A percentile compares a stretch with the other conserved stretches of the same genome.
These are phyloP conservation scores for Mylabris phalerata DNA, from an alignment of 1,140 invertebrate genomes.

Conservation along the genomic window DNA sequence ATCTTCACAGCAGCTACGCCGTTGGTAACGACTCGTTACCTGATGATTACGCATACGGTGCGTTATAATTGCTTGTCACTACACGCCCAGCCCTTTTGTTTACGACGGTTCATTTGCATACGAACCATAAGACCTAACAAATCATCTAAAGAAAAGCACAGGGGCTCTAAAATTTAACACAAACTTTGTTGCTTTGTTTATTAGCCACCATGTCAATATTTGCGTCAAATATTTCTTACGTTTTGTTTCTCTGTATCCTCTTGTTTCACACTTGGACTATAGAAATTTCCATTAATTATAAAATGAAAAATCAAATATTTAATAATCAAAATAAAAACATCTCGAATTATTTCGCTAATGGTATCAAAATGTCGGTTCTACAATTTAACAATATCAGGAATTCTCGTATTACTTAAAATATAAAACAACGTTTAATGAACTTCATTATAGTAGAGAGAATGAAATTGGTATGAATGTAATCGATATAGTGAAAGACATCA, in stretches of 20 bases:
- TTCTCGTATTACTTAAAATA: conserved; percentile 10
- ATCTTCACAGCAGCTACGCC: too few relatives aligned
- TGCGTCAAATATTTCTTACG: neutral
- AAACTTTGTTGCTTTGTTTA: conserved; percentile 13
- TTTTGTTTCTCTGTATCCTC: too few relatives aligned
- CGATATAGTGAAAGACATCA: conserved; percentile 17
- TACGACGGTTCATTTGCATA: conserved; percentile 27
- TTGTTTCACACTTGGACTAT: too few relatives aligned
- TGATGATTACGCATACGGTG: neutral
- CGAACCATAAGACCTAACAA: neutral
- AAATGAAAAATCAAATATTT: too few relatives aligned
- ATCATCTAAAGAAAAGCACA: neutral
- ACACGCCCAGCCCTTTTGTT: conserved; percentile 25
- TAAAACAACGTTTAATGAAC: conserved; percentile 11
- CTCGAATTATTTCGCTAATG: too few relatives aligned
- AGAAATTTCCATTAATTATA: too few relatives aligned
- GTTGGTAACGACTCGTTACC: too few relatives aligned
- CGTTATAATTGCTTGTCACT: conserved; percentile 29
- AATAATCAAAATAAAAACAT: too few relatives aligned
- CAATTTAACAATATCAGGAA: neutral
- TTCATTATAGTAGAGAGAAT: conserved; percentile 8
- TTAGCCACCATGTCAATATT: conserved; percentile 12
- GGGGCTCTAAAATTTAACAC: conserved; percentile 16
- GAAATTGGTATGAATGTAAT: conserved; percentile 7
- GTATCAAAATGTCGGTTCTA: too few relatives aligned